Evolutionary conservation across 2,113 vertebrate species (phyloP), one percentile per base, ranked within the genome.

Genomic region (Anser cygnoides): DNA sequence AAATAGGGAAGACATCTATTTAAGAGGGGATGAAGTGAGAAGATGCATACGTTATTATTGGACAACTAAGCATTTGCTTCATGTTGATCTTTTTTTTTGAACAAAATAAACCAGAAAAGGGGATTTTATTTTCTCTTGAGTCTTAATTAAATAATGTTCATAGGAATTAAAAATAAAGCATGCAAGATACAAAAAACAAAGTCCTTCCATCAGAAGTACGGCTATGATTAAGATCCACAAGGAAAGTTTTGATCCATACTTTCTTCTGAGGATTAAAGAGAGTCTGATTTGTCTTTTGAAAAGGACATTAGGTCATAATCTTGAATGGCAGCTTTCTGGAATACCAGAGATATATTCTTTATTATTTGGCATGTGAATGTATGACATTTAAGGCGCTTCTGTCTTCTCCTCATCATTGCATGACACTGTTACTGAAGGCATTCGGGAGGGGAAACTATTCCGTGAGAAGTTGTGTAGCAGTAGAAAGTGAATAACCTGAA

Each of bases 401-500:
- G 23, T 46, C 33, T 57, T 67, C 35, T 81, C 28, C 12, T 77
- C 76, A 25, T 83, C 39, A 49, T 20, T 71, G 31, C 50, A 63
- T 82, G 90, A 41, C 15, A n/a, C 26, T 21, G 29, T 57, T 73
- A 35, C 71, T 50, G 54, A 84, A 92, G 84, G 77, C 19, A 5
- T 65, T n/a, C 59, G 62, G 70, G 86, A 93, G 71, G 58, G 16
- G 41, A 87, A 67, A 63, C 67, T 65, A 67, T 95, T 95, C 77
- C 41, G 23, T 35, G 61, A 77, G 68, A 93, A 75, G 52, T 11
- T 81, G 70, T 67, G 49, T 72, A 91, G 84, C 43, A 25, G 33
- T 87, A 37, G 77, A 83, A 92, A 95, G 72, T 23, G 77, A 94
- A 93, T 96, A 95, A 95, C 90, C 95, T 59, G 75, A 93, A 89